A percentile compares a stretch with the other conserved stretches of the same genome.
Conservation (phyloP, 2,797 vertebrate species). For the Alectoris magna region DNA sequence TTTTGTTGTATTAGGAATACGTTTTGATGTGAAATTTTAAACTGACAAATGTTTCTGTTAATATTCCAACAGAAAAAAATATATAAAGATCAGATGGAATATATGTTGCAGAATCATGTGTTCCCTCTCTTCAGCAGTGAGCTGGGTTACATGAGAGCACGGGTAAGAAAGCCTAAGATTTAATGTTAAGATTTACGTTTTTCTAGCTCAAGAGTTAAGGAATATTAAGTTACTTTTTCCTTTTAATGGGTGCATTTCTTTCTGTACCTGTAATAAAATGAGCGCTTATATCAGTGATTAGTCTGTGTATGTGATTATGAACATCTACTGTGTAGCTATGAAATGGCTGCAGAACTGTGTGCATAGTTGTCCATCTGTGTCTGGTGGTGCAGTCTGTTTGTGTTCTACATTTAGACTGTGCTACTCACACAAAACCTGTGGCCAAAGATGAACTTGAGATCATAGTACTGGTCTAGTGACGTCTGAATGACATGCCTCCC, state of each 20-base stretch:
- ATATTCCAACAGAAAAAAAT: conserved; percentile 92
- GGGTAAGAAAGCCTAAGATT: conserved; percentile 82
- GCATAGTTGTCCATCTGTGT: conserved; percentile 87
- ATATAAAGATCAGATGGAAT: conserved; percentile 99
- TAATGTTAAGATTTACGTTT: background rate
- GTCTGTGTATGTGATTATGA: background rate
- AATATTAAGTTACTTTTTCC: background rate
- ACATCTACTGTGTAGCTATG: background rate
- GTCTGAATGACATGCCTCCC: conserved; percentile 80
- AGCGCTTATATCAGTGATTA: background rate
- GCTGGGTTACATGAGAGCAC: conserved; percentile 98
- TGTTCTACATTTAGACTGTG: conserved; percentile 85
- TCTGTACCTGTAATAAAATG: background rate
- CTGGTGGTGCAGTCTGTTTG: conserved; percentile 82
- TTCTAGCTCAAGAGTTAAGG: background rate
- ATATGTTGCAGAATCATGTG: conserved; percentile 98
- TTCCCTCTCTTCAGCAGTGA: conserved; percentile 97
- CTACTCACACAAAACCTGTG: conserved; percentile 86
- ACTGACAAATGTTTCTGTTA: conserved; percentile 1
- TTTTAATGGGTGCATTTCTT: background rate
- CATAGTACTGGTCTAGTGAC: conserved; percentile 97
- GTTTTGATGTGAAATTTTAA: background rate
- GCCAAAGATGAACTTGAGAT: conserved; percentile 91
- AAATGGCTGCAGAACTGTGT: conserved; percentile 82
- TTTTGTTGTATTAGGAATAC: background rate